phyloP scores from a whole-genome alignment of 2,888 invertebrate species.

The Sicus ferrugineus region DNA sequence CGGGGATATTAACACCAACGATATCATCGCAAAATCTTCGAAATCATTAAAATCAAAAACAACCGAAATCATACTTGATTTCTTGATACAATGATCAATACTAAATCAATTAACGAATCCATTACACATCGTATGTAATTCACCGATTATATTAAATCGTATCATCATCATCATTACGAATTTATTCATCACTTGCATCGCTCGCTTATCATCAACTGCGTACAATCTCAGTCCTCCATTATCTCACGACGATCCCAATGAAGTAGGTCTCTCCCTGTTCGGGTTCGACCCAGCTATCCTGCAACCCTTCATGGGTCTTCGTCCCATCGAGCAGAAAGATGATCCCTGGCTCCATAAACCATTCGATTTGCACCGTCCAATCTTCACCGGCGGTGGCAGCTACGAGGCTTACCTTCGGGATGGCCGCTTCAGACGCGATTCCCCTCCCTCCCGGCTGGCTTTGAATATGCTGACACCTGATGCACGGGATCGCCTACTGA shows the following conservation, averaged over 20 bases:
- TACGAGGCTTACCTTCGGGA: conserved; percentile 49
- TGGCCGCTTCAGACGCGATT: conserved; percentile 47
- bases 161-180: too few relatives aligned
- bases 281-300: conserved; percentile 45
- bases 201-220: not conserved
- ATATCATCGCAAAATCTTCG: not conserved
- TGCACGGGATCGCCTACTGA: conserved; percentile 51
- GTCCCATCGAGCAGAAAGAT: conserved; percentile 45
- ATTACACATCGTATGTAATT: too few relatives aligned
- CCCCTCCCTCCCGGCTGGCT: conserved; percentile 12
- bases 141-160: too few relatives aligned
- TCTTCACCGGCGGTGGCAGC: conserved; percentile 52
- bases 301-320: conserved; percentile 57
- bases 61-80: too few relatives aligned
- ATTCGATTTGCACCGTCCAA: conserved; percentile 49
- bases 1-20: not conserved
- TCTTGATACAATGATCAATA: too few relatives aligned
- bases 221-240: conserved; percentile 2
- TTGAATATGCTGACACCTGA: conserved; percentile 49
- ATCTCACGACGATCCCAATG: conserved; percentile 35
- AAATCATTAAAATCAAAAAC: not conserved
- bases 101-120: too few relatives aligned
- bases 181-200: too few relatives aligned
- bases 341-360: conserved; percentile 57
- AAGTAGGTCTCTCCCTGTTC: conserved; percentile 43